phyloP scores from a whole-genome alignment of 2,888 invertebrate species.

The Spisula subtruncata region DNA sequence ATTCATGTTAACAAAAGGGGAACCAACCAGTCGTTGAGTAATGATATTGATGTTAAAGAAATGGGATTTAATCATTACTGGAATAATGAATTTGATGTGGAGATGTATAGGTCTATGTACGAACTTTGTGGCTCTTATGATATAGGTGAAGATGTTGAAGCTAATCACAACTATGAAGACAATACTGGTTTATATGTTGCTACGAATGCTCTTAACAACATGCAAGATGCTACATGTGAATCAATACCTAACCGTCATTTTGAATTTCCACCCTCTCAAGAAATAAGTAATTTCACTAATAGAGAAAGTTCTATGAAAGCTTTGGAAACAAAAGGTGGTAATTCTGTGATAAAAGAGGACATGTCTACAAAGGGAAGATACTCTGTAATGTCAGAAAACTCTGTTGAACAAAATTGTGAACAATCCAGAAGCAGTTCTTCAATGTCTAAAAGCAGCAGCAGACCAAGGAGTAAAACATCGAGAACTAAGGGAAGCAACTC shows the following conservation, averaged over 20 bases:
- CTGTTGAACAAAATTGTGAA: not conserved
- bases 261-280: not conserved
- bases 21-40: not conserved
- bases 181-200: too few relatives aligned
- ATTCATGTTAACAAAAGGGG: not conserved
- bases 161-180: too few relatives aligned
- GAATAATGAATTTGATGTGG: not conserved
- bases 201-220: too few relatives aligned
- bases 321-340: not conserved
- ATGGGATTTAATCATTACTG: too few relatives aligned
- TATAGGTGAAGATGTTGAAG: too few relatives aligned
- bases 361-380: constrained; percentile 18
- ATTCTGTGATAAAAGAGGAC: not conserved
- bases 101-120: not conserved
- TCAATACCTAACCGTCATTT: too few relatives aligned
- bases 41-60: not conserved
- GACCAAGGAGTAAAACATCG: not conserved
- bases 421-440: not conserved
- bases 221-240: too few relatives aligned
- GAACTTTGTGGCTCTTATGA: too few relatives aligned
- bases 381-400: not conserved
- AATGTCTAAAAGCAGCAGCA: not conserved
- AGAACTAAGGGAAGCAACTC: not conserved
- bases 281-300: not conserved
- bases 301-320: not conserved